These are phyloP conservation scores for Agrochola lota DNA, from an alignment of 2,888 invertebrate species.

Conservation along the genomic window DNA sequence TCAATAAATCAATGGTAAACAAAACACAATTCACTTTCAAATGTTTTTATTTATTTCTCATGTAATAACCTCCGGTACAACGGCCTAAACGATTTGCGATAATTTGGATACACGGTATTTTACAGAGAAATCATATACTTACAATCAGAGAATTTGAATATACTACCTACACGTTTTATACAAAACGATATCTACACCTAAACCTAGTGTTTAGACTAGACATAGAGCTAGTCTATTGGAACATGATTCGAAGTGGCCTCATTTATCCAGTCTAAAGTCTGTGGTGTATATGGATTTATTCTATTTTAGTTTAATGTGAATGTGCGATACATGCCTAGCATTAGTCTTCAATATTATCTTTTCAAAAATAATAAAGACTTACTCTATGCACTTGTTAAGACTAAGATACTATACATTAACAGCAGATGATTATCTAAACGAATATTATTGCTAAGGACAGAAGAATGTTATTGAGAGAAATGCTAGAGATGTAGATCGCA, in stretches of 20 bases:
- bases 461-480: constrained; percentile 13
- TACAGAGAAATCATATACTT: constrained; percentile 79
- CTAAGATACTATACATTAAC: constrained; percentile 43
- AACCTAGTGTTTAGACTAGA: constrained; percentile 81
- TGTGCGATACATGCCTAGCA: constrained; percentile 31
- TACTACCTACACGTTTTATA: constrained; percentile 88
- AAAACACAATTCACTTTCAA: constrained; percentile 72
- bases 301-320: constrained; percentile 44
- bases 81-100: constrained; percentile 82
- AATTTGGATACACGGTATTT: constrained; percentile 82
- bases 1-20: constrained; percentile 65
- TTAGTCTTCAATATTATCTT: constrained; percentile 22
- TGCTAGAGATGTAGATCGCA: constrained; percentile 31
- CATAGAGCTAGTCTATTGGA: constrained; percentile 82
- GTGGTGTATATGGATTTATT: constrained; percentile 54
- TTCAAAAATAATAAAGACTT: constrained; percentile 25
- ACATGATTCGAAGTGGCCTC: constrained; percentile 75
- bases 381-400: constrained; percentile 18
- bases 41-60: constrained; percentile 82
- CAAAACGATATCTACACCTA: constrained; percentile 89
- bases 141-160: constrained; percentile 85
- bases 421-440: constrained; percentile 29
- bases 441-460: constrained; percentile 31
- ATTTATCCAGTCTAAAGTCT: constrained; percentile 66
- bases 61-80: constrained; percentile 83